Evolutionary conservation across 2,888 invertebrate genomes (phyloP).

Genomic region (Bombylius discolor): DNA sequence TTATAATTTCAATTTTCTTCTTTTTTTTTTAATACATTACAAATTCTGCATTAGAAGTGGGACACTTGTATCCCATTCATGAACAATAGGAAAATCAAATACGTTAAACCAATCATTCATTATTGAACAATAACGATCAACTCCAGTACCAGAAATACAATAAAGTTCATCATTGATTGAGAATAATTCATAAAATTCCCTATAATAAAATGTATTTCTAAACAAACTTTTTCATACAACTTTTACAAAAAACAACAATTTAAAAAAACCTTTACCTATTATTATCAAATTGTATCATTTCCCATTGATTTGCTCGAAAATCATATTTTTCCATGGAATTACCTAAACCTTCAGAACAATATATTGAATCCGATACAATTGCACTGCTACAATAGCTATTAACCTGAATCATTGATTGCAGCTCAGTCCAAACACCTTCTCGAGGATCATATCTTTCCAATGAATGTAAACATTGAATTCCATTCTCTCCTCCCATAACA

Average conservation of each 20-base stretch:
- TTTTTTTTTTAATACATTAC: no score
- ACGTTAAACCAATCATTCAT: slow-evolving; percentile 19
- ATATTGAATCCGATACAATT: slow-evolving; percentile 19
- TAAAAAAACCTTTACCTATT: slow-evolving; percentile 14
- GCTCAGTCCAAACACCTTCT: slow-evolving; percentile 20
- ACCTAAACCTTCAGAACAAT: slow-evolving; percentile 24
- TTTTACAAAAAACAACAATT: not conserved
- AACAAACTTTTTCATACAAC: not conserved
- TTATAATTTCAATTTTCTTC: no score
- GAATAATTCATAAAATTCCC: slow-evolving; percentile 25
- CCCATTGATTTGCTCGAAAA: slow-evolving; percentile 21
- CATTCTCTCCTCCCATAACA: slow-evolving; percentile 26
- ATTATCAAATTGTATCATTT: slow-evolving; percentile 22
- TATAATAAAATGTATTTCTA: not conserved
- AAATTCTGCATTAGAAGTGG: slow-evolving; percentile 17
- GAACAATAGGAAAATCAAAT: slow-evolving; percentile 17
- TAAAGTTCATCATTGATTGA: slow-evolving; percentile 21
- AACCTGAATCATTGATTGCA: slow-evolving; percentile 20
- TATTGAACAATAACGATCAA: slow-evolving; percentile 19
- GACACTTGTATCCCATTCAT: slow-evolving; percentile 25
- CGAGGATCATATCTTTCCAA: slow-evolving; percentile 23
- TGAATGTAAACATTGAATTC: slow-evolving; percentile 21
- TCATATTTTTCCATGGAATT: slow-evolving; percentile 25
- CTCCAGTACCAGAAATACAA: slow-evolving; percentile 21
- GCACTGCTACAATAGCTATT: slow-evolving; percentile 25